Base-by-base conservation (phyloP, 2,888 invertebrate genomes). In the Apodemia hepburni region DNA sequence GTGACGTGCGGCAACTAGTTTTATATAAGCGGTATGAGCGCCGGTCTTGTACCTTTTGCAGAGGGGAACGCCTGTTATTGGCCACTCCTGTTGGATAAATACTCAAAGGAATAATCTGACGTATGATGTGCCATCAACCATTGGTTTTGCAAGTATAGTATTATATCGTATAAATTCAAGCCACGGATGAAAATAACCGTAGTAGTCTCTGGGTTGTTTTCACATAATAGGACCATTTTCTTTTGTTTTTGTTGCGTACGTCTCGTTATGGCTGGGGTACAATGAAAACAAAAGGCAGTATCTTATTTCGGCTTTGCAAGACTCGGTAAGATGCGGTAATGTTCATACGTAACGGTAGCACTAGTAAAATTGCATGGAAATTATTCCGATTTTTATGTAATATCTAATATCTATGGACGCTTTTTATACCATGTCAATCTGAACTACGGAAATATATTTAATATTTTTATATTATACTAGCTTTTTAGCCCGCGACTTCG, bases 161-260 rank as follows among this genome's bases (percentile, higher is more conserved):
- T 84, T 54, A 85, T 86, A 87, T 86, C 88, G 89, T 87, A 89
- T 88, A 87, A 87, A 91, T 89, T 89, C 90, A 82, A 83, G 84
- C 88, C 88, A 87, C 88, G 88, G 89, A 87, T 81, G 84, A 87
- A 84, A 85, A 90, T 87, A 89, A 87, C 85, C 83, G 85, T 80
- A 80, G 81, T 85, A 86, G 86, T 87, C 83, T 84, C 80, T 78
- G 83, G 83, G 82, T 87, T 91, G 90, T 91, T 91, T 90, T 90
- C 91, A 90, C 89, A 91, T 90, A 90, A 91, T 91, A 88, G 88
- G 89, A 85, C 87, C 82, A 88, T 91, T 89, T 90, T 85, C 89
- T 89, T 90, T 87, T 89, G 90, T 90, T 91, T 91, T 91, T 90
- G 87, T 87, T 84, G 80, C 85, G 81, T 80, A 77, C 79, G 78